These are phyloP conservation scores for Cryptomyrus ogoouensis DNA, from an alignment of 2,113 vertebrate genomes.

Conservation along the genomic window DNA sequence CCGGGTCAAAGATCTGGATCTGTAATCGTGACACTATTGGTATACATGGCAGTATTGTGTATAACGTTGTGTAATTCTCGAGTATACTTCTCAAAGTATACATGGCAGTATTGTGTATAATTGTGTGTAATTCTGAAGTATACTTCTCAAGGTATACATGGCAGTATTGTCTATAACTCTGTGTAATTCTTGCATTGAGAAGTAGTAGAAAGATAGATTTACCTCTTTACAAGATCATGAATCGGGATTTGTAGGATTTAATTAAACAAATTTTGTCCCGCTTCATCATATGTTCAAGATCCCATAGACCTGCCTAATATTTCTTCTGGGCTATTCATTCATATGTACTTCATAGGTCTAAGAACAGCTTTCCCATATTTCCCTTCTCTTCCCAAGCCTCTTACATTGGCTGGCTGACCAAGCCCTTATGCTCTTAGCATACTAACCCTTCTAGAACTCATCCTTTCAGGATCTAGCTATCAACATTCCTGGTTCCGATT, in stretches of 20 bases:
- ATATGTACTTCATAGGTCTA: background rate
- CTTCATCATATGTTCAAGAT: background rate
- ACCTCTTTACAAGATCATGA: background rate
- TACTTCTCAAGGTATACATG: background rate
- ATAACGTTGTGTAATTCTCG: background rate
- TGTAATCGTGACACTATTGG: background rate
- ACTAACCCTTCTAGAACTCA: background rate
- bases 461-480: background rate
- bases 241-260: background rate
- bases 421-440: background rate
- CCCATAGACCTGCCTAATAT: background rate
- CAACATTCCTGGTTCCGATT: background rate
- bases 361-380: background rate
- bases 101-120: background rate
- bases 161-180: background rate
- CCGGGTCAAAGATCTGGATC: background rate
- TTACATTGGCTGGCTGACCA: background rate
- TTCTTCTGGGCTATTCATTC: background rate
- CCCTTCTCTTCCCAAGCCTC: background rate
- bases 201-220: background rate
- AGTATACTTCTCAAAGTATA: background rate
- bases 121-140: background rate
- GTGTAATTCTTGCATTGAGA: background rate
- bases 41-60: background rate
- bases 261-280: background rate